Percentiles rank a stretch among this genome's conserved stretches.
Evolutionary conservation across 1,140 invertebrate species (phyloP).

Genomic region (Heliconius melpomene): DNA sequence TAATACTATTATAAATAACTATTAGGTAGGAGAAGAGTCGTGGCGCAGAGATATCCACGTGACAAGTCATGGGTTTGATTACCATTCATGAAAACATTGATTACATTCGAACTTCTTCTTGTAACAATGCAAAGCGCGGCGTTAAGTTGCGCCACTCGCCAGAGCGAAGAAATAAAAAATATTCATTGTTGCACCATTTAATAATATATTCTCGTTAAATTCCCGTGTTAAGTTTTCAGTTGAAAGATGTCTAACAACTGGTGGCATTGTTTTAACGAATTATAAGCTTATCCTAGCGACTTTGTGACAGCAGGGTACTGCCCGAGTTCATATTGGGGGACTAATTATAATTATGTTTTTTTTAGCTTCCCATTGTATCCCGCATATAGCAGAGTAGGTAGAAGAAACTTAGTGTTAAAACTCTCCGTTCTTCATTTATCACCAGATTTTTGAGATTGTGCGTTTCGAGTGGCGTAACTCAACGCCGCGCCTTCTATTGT

Average conservation of each 20-base stretch:
- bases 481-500: no score
- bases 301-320: conserved; percentile 3
- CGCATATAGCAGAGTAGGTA: no score
- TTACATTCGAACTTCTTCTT: no score
- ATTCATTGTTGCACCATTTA: neutral
- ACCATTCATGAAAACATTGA: no score
- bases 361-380: neutral
- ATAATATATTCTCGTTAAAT: neutral
- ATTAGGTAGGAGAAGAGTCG: neutral
- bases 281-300: conserved; percentile 20
- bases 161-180: no score
- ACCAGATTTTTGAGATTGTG: no score
- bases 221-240: conserved; percentile 7
- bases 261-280: conserved; percentile 22
- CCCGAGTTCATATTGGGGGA: neutral
- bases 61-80: no score
- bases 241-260: conserved; percentile 22
- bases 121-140: no score
- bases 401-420: no score
- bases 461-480: neutral
- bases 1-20: neutral
- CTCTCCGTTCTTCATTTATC: no score
- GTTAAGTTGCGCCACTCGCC: no score
- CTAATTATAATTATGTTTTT: neutral
- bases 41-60: no score